These are phyloP conservation scores for Xanthorhoe designata DNA, from an alignment of 2,888 invertebrate genomes.

Conservation along the genomic window DNA sequence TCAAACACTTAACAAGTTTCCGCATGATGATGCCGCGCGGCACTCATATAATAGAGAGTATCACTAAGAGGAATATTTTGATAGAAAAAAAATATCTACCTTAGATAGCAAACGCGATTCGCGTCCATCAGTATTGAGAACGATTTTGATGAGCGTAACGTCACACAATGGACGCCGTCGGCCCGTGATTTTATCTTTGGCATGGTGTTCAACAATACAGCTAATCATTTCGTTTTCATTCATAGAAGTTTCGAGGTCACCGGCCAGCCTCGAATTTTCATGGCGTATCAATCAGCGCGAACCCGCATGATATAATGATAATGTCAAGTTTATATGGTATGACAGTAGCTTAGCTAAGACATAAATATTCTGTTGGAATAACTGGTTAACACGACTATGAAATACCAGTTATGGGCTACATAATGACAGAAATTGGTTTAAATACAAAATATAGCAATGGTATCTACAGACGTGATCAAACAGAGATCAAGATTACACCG, in stretches of 20 bases:
- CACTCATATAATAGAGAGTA: too few species aligned
- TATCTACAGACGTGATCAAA: background rate
- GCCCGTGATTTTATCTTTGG: constrained; percentile 53
- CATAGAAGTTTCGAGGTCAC: constrained; percentile 53
- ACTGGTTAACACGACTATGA: background rate
- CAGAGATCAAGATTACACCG: constrained; percentile 15
- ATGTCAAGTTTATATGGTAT: constrained; percentile 26
- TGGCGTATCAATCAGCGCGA: constrained; percentile 23
- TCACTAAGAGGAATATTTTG: too few species aligned
- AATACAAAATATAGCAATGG: background rate
- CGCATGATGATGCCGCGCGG: too few species aligned
- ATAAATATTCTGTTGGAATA: constrained; percentile 11
- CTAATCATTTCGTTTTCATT: constrained; percentile 50
- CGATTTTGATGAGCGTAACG: constrained; percentile 44
- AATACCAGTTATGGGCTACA: background rate
- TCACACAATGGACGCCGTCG: constrained; percentile 50
- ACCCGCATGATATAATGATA: constrained; percentile 34
- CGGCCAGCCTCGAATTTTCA: constrained; percentile 27
- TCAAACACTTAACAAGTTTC: too few species aligned
- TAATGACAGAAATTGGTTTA: background rate
- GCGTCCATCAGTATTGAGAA: constrained; percentile 40
- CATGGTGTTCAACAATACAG: constrained; percentile 55
- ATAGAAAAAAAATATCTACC: constrained; percentile 3
- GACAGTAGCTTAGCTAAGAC: constrained; percentile 34
- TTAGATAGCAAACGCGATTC: constrained; percentile 34